These are phyloP conservation scores for Clepsis dumicolana DNA, from an alignment of 2,888 invertebrate species.

Conservation along the genomic window DNA sequence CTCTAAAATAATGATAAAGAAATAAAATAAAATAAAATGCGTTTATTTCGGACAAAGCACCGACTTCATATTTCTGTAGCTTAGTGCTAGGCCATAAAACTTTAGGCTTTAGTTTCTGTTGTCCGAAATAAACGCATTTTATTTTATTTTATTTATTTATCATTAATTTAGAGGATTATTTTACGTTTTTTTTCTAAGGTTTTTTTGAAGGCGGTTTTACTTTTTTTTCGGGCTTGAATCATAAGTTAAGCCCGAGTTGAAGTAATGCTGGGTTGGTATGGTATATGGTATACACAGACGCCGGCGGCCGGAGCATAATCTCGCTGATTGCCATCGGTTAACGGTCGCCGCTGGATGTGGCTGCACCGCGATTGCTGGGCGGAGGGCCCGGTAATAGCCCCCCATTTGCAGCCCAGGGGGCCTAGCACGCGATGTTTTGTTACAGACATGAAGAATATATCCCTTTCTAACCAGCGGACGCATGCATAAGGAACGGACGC, in stretches of 20 bases:
- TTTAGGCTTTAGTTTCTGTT: too few species aligned
- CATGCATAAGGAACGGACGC: not conserved
- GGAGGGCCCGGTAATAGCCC: conserved; percentile 48
- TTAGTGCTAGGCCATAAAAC: too few species aligned
- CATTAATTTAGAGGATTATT: too few species aligned
- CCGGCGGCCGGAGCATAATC: conserved; percentile 59
- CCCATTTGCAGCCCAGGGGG: conserved; percentile 43
- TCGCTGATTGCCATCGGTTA: conserved; percentile 65
- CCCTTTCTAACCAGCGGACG: not conserved
- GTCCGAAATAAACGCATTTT: too few species aligned
- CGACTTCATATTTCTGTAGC: too few species aligned
- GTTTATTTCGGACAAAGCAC: too few species aligned
- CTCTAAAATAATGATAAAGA: too few species aligned
- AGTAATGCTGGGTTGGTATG: conserved; percentile 45
- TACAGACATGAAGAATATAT: not conserved
- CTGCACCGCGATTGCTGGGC: conserved; percentile 38
- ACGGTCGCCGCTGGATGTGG: conserved; percentile 48
- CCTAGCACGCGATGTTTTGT: not conserved
- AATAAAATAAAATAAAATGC: too few species aligned
- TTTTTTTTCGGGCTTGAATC: not conserved
- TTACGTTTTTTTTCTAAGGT: too few species aligned
- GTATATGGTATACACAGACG: conserved; percentile 45
- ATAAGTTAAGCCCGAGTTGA: not conserved
- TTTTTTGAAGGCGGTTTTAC: too few species aligned
- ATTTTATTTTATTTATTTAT: too few species aligned